Percentiles rank a stretch among this genome's conserved stretches.
Conservation (phyloP, 2,113 vertebrate genomes). For the Okapia johnstoni region DNA sequence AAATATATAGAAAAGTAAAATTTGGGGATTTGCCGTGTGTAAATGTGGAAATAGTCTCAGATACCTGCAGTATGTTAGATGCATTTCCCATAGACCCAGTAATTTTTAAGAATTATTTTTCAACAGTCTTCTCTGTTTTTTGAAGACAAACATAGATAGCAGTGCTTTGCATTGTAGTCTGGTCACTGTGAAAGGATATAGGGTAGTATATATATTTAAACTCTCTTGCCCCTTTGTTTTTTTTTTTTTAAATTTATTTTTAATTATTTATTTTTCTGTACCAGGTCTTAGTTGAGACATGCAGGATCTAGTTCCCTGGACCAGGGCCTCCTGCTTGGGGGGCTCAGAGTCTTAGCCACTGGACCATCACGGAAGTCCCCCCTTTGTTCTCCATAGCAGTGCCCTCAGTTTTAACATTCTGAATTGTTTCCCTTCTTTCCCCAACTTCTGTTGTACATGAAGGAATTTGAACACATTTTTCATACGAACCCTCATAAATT, state of each 20-base stretch:
- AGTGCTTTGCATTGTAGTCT: not conserved
- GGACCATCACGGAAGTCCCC: not conserved
- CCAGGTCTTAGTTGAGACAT: not conserved
- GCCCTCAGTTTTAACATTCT: not conserved
- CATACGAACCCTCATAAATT: not conserved
- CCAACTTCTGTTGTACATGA: not conserved
- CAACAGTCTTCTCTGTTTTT: not conserved
- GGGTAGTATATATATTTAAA: not conserved
- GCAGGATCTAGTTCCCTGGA: not conserved
- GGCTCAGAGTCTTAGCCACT: not conserved
- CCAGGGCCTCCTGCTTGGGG: not conserved
- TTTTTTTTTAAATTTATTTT: not conserved
- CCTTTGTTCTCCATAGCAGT: not conserved
- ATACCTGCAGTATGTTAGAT: not conserved
- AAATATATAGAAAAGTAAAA: not conserved
- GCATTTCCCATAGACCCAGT: not conserved
- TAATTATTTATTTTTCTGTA: not conserved
- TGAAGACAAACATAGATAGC: not conserved
- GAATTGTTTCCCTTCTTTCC: not conserved
- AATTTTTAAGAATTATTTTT: not conserved
- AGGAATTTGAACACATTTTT: constrained; percentile 2
- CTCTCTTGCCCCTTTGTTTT: not conserved
- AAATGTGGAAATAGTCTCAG: not conserved
- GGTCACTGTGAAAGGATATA: not conserved
- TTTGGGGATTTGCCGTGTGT: not conserved